Conservation (phyloP, 2,797 vertebrate species). For the Carapus acus region DNA sequence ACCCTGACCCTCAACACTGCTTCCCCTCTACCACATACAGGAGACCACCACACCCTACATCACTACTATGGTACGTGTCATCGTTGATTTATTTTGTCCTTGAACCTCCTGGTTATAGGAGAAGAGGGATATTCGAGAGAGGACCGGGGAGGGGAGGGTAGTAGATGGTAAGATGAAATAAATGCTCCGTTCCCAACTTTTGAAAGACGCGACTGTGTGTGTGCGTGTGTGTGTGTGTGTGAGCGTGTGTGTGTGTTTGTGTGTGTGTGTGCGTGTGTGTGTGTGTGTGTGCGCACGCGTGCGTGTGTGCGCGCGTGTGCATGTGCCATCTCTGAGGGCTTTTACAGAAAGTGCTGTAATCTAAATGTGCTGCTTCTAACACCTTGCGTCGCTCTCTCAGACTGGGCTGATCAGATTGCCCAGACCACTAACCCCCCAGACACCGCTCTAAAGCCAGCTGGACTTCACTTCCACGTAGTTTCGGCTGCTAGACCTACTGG, state of each 20-base stretch:
- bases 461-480: too few relatives aligned
- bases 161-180: slow-evolving; percentile 46
- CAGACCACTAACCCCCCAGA: too few relatives aligned
- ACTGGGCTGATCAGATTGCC: slow-evolving; percentile 52
- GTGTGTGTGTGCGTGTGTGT: too few relatives aligned
- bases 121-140: slow-evolving; percentile 61
- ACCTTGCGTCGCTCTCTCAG: slow-evolving; percentile 34
- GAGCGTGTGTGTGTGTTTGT: too few relatives aligned
- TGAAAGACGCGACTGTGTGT: too few relatives aligned
- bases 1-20: too few relatives aligned
- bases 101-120: slow-evolving; percentile 63
- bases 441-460: too few relatives aligned
- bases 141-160: slow-evolving; percentile 4
- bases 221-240: too few relatives aligned
- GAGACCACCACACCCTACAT: slow-evolving; percentile 62
- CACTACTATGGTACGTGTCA: slow-evolving; percentile 61
- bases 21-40: slow-evolving; percentile 46
- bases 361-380: slow-evolving; percentile 62
- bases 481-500: too few relatives aligned
- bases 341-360: slow-evolving; percentile 54
- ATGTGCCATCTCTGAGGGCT: slow-evolving; percentile 51
- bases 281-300: too few relatives aligned
- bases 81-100: slow-evolving; percentile 72
- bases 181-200: slow-evolving; percentile 49
- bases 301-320: too few relatives aligned